Conservation (phyloP, 2,888 invertebrate genomes). For the Acanthoscelides obtectus region DNA sequence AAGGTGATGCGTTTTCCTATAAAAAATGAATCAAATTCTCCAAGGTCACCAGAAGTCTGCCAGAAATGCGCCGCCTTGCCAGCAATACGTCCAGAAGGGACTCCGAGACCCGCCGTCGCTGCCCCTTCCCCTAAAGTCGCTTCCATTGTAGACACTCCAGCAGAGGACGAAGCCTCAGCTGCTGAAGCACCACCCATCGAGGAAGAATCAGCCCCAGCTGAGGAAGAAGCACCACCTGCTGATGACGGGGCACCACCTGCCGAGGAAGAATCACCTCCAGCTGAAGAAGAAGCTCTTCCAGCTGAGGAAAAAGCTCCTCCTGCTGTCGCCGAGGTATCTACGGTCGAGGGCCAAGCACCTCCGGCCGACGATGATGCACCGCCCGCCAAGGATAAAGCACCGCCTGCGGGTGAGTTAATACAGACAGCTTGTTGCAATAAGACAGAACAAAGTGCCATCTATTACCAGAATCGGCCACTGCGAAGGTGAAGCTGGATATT, state of each 20-base stretch:
- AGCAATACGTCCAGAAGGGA: not conserved
- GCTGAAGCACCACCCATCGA: not conserved
- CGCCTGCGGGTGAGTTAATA: not conserved
- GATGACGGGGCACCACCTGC: not conserved
- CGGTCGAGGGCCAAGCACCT: not conserved
- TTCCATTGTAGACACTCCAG: not conserved
- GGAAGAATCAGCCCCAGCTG: not conserved
- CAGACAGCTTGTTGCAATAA: too few species aligned
- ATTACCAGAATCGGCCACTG: too few species aligned
- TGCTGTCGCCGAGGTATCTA: not conserved
- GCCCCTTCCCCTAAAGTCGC: not conserved
- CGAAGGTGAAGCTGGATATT: too few species aligned
- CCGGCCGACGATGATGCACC: conserved; percentile 1
- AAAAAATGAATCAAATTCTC: too few species aligned
- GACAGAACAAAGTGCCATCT: too few species aligned
- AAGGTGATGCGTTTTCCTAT: too few species aligned
- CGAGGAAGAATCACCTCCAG: not conserved
- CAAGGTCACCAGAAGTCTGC: not conserved
- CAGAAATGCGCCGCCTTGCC: not conserved
- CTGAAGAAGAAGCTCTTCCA: conserved; percentile 1
- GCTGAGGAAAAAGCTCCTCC: conserved; percentile 1
- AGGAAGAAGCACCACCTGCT: not conserved
- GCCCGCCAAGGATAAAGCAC: not conserved
- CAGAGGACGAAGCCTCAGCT: not conserved
- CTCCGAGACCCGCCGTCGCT: not conserved